phyloP scores from a whole-genome alignment of 2,113 vertebrate species.

The Nestor notabilis region DNA sequence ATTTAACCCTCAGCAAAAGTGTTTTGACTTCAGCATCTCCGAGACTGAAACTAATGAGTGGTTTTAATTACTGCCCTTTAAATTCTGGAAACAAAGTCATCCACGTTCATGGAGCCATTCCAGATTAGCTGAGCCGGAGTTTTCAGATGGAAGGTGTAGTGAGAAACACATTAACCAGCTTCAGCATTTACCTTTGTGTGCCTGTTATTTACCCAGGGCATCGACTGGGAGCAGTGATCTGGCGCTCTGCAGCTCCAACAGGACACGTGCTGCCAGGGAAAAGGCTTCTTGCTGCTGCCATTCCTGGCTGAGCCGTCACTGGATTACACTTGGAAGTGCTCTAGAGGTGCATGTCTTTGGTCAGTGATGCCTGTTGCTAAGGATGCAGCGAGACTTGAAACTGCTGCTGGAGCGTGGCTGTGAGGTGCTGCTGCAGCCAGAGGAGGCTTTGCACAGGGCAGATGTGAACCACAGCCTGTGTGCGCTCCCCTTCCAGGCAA shows the following conservation, averaged over 20 bases:
- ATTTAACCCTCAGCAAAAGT: neutral
- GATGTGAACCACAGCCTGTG: neutral
- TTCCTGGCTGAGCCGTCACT: neutral
- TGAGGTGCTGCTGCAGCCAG: neutral
- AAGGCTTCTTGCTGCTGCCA: neutral
- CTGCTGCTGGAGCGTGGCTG: accelerated
- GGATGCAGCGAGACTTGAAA: neutral
- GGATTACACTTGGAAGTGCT: neutral
- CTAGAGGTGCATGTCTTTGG: neutral
- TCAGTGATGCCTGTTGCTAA: accelerated
- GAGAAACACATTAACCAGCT: neutral
- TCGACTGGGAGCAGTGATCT: accelerated
- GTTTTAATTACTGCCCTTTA: neutral
- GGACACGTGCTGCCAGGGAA: neutral
- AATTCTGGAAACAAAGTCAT: neutral
- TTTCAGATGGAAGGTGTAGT: neutral
- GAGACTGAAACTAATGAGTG: neutral
- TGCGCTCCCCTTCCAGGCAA: accelerated
- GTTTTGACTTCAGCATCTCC: neutral
- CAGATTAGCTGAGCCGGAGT: neutral
- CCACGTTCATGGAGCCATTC: neutral
- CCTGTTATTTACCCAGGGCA: neutral
- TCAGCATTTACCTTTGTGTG: neutral
- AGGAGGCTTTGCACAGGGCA: neutral
- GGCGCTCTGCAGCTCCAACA: neutral